A percentile compares a stretch with the other conserved stretches of the same genome.
Evolutionary conservation across 2,113 vertebrate genomes (phyloP).

Genomic region (Varanus salvator): DNA sequence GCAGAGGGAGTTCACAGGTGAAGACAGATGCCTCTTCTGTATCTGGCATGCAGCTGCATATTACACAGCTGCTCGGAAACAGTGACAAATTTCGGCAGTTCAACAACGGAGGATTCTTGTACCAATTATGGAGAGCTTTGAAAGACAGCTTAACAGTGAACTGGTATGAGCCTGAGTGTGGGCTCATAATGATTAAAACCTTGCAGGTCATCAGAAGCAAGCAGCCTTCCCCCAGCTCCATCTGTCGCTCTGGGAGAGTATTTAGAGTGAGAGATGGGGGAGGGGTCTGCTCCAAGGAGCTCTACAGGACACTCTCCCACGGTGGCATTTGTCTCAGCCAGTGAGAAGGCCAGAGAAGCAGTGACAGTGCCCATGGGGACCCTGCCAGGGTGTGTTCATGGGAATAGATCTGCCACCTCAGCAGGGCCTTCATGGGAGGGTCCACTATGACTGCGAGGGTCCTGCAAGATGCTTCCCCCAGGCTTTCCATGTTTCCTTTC

Average conservation of each 20-base stretch:
- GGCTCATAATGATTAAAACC: neutral
- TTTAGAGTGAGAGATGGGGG: too few species aligned
- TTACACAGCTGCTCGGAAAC: constrained; percentile 40
- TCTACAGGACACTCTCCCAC: too few species aligned
- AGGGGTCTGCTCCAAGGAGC: too few species aligned
- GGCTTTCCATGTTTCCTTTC: neutral
- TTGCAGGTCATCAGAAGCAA: neutral
- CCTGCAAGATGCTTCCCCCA: neutral
- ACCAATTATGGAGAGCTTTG: neutral
- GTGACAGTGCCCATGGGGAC: too few species aligned
- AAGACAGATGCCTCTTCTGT: neutral
- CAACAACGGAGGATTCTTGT: neutral
- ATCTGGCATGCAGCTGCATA: constrained; percentile 17
- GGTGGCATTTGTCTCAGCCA: too few species aligned
- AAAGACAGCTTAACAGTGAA: neutral
- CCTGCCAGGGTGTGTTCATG: too few species aligned
- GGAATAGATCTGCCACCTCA: too few species aligned
- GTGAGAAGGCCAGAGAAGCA: too few species aligned
- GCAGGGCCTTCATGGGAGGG: too few species aligned
- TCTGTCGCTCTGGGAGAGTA: too few species aligned
- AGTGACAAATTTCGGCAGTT: constrained; percentile 42
- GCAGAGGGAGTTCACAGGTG: neutral
- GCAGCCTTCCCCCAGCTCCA: too few species aligned
- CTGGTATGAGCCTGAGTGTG: neutral
- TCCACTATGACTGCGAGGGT: neutral